Conservation (phyloP, 2,888 invertebrate genomes). For the Zaprionus bogoriensis region DNA sequence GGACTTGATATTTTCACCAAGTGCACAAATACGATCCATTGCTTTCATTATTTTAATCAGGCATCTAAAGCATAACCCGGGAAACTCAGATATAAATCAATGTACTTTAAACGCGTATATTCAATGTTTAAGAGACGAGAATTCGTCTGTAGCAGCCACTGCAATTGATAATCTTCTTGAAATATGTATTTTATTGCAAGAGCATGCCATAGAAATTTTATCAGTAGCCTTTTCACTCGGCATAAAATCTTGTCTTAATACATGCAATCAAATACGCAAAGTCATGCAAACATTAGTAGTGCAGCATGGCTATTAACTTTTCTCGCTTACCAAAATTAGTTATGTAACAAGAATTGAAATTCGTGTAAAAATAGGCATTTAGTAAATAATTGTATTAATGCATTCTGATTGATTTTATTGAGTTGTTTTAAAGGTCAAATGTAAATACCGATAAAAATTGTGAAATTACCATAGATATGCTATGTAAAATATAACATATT, state of each 20-base stretch:
- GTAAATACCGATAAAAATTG: background rate
- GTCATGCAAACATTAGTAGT: constrained; percentile 91
- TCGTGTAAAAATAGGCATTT: background rate
- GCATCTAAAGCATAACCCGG: constrained; percentile 88
- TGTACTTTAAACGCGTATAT: constrained; percentile 90
- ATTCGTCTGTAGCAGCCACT: constrained; percentile 90
- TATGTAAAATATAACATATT: background rate
- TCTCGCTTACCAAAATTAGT: background rate
- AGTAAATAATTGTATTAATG: no score
- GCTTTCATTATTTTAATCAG: constrained; percentile 89
- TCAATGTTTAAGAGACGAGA: constrained; percentile 90
- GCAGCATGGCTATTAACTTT: constrained; percentile 89
- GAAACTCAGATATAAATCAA: constrained; percentile 83
- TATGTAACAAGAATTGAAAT: background rate
- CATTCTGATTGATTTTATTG: no score
- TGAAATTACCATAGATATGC: background rate
- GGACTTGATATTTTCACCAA: constrained; percentile 86
- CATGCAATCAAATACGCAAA: constrained; percentile 89
- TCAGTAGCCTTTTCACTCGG: constrained; percentile 92
- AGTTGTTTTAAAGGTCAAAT: no score
- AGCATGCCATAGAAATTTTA: constrained; percentile 91
- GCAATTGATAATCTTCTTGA: constrained; percentile 93
- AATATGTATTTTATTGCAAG: constrained; percentile 92
- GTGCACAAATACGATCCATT: constrained; percentile 86
- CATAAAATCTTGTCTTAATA: constrained; percentile 90